These are phyloP conservation scores for Torymus texanus DNA, from an alignment of 2,888 invertebrate species.

Conservation along the genomic window DNA sequence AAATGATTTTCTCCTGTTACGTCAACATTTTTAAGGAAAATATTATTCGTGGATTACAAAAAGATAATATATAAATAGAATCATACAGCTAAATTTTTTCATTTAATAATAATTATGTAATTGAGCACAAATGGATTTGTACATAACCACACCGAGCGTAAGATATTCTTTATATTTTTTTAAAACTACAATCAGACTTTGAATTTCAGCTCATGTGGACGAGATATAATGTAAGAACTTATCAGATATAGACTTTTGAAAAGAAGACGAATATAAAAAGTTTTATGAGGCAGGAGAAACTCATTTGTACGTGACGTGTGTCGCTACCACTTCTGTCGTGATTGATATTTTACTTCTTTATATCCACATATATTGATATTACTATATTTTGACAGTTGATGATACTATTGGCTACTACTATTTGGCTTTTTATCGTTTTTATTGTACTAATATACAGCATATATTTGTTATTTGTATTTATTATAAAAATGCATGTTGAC, in stretches of 20 bases:
- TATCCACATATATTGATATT: constrained; percentile 41
- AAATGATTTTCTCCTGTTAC: too few relatives aligned
- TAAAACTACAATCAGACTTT: constrained; percentile 7
- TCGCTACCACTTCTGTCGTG: constrained; percentile 46
- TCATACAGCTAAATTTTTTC: too few relatives aligned
- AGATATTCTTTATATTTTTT: not conserved
- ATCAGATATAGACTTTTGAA: constrained; percentile 42
- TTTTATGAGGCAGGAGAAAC: constrained; percentile 32
- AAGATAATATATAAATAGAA: too few relatives aligned
- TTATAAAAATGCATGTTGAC: too few relatives aligned
- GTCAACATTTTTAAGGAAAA: too few relatives aligned
- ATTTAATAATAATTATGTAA: too few relatives aligned
- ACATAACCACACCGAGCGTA: not conserved
- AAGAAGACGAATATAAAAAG: constrained; percentile 25
- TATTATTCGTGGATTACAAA: too few relatives aligned
- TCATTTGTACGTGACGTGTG: constrained; percentile 37
- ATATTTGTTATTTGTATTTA: too few relatives aligned
- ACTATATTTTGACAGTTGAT: not conserved
- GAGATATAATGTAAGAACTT: constrained; percentile 6
- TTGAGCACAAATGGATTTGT: constrained; percentile 1
- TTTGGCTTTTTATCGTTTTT: too few relatives aligned
- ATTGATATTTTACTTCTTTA: constrained; percentile 48
- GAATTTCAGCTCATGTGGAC: not conserved
- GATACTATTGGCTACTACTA: not conserved
- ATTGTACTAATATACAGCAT: too few relatives aligned